Base-by-base conservation (phyloP, 2,113 vertebrate species). In the Scomber scombrus region DNA sequence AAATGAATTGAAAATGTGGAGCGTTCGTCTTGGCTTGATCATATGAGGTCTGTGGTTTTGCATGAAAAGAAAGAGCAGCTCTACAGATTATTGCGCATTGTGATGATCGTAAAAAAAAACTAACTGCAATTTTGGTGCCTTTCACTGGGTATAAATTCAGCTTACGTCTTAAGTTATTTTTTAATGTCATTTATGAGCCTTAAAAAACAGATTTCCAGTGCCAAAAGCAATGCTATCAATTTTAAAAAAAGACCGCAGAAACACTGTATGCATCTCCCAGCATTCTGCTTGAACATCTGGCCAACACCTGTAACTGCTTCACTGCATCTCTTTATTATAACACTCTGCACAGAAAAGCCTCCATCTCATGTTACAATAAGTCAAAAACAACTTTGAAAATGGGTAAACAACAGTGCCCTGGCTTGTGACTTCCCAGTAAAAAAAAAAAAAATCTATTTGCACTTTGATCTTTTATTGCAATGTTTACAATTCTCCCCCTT, bases 271-370 rank as follows among this genome's bases (percentile, higher is more conserved):
- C 21, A 31, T 26, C 65, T 47, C 56, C 40, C 26, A 56, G 67
- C 40, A 11, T 56, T 67, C 65, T 43, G 62, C 50, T 11, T 0
- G 3, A 83, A 85, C 79, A 86, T 90, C 84, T 89, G 87, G 80
- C 40, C 50, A 40, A 78, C 85, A 85, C 75, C 85, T 87, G 85
- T 15, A 63, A 14, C 47, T 31, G 58, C 67, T n/a, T 78, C 1
- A 0, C 56, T 55, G 58, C 74, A 55, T 68, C 31, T 57, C 65
- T 67, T 70, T 19, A 58, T 46, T 11, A 31, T 50, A 45, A 63
- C 11, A 14, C 61, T 68, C 12, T 69, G 13, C 40, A 15, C 63
- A 68, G 29, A 46, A 56, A 56, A 46, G 23, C 12, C 57, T 77
- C 52, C 34, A 21, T 84, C 62, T 65, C 31, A 34, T 29, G n/a